Percentiles rank a stretch among this genome's conserved stretches.
phyloP scores from a whole-genome alignment of 2,113 vertebrate genomes.

The Dolichallabes microphthalmus region DNA sequence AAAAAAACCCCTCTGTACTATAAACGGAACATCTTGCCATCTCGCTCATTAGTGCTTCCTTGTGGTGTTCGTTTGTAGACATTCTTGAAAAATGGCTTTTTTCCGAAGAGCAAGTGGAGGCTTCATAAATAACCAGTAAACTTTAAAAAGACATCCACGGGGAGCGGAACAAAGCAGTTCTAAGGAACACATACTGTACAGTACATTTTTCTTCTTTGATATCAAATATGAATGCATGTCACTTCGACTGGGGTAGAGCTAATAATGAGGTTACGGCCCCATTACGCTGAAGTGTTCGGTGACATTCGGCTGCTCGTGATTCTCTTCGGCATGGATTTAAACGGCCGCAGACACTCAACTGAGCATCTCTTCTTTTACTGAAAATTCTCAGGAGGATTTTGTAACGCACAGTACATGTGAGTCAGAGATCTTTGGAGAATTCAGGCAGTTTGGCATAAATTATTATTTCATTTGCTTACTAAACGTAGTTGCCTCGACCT shows the following conservation, averaged over 20 bases:
- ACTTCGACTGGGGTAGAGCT: constrained; percentile 21
- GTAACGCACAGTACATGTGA: not conserved
- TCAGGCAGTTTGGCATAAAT: not conserved
- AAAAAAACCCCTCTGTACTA: not conserved
- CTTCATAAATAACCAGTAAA: not conserved
- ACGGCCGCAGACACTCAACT: constrained; percentile 21
- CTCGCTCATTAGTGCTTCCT: not conserved
- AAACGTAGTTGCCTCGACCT: not conserved
- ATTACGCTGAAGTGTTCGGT: constrained; percentile 5
- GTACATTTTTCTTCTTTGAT: not conserved
- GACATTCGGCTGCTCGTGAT: constrained; percentile 1
- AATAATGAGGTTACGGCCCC: constrained; percentile 5
- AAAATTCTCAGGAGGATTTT: not conserved
- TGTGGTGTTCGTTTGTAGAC: not conserved
- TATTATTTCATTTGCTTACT: not conserved
- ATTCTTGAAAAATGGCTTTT: not conserved
- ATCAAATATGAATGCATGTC: not conserved
- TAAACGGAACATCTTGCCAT: not conserved
- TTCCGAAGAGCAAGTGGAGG: not conserved
- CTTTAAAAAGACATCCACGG: not conserved
- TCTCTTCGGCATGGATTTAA: not conserved
- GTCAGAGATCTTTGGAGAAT: not conserved
- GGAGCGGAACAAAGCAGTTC: not conserved
- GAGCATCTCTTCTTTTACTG: constrained; percentile 8
- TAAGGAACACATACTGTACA: not conserved